Evolutionary conservation across 92 coral and sea anemone genomes (phyloP).

Genomic region (Anthopleura xanthogrammica): DNA sequence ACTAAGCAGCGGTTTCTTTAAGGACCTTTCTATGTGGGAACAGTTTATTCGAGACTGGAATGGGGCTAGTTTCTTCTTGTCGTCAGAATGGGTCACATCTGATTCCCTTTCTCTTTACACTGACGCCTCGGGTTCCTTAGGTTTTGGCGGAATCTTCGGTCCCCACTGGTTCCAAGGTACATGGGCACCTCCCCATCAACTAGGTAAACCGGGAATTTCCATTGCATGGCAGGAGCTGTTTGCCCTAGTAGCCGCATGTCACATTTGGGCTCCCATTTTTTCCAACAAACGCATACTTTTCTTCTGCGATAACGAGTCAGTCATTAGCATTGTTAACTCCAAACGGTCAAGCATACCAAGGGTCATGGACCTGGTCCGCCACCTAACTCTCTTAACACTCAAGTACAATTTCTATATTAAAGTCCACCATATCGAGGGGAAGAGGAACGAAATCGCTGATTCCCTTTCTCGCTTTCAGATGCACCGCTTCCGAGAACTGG

Average conservation of each 20-base stretch:
- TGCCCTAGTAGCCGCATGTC: slow-evolving; percentile 52
- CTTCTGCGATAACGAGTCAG: slow-evolving; percentile 43
- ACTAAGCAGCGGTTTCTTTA: slow-evolving; percentile 38
- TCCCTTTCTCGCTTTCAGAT: slow-evolving; percentile 45
- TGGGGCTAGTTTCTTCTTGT: slow-evolving; percentile 43
- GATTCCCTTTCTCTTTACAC: slow-evolving; percentile 31
- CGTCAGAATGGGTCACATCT: slow-evolving; percentile 29
- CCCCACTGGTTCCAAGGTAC: too few relatives aligned
- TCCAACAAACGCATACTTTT: slow-evolving; percentile 34
- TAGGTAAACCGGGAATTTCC: neutral
- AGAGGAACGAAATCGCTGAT: slow-evolving; percentile 38
- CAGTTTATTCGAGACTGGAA: slow-evolving; percentile 49
- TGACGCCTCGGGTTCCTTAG: slow-evolving; percentile 66
- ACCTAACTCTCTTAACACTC: slow-evolving; percentile 36
- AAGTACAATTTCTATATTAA: slow-evolving; percentile 25
- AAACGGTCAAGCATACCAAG: slow-evolving; percentile 43
- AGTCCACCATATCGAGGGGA: slow-evolving; percentile 39
- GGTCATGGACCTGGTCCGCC: slow-evolving; percentile 33
- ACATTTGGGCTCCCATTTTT: slow-evolving; percentile 23
- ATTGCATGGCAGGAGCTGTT: slow-evolving; percentile 60
- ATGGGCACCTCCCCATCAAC: too few relatives aligned
- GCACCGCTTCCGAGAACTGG: slow-evolving; percentile 22
- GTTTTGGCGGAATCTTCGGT: slow-evolving; percentile 35
- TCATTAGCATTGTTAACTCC: slow-evolving; percentile 34
- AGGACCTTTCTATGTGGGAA: slow-evolving; percentile 63